phyloP scores from a whole-genome alignment of 2,113 vertebrate species.

The Xiphophorus couchianus region DNA sequence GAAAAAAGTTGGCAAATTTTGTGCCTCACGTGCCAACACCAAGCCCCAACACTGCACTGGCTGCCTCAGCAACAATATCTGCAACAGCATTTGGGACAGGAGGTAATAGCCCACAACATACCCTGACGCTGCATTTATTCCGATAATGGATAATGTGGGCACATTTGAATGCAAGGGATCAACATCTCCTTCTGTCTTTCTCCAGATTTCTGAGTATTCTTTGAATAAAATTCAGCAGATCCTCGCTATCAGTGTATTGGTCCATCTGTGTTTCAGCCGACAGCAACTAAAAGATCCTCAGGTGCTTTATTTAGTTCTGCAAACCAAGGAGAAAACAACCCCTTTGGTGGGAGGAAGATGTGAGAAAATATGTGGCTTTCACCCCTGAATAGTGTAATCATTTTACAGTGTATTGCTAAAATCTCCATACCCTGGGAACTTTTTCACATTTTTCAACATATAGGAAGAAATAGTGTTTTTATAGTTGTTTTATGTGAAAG shows the following conservation, averaged over 20 bases:
- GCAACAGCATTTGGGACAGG: slow-evolving; percentile 59
- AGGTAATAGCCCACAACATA: slow-evolving; percentile 67
- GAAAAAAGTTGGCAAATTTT: slow-evolving; percentile 49
- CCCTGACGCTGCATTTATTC: slow-evolving; percentile 62
- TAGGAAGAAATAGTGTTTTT: no score
- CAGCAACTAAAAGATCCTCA: slow-evolving; percentile 40
- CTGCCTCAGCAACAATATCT: slow-evolving; percentile 68
- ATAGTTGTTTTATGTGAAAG: no score
- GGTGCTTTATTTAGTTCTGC: slow-evolving; percentile 49
- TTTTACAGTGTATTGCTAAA: neutral
- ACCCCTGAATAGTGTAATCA: neutral
- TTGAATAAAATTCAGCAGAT: slow-evolving; percentile 3
- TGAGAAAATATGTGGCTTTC: neutral
- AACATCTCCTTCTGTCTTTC: slow-evolving; percentile 36
- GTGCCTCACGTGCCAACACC: slow-evolving; percentile 36
- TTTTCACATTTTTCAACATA: no score
- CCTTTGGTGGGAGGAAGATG: slow-evolving; percentile 31
- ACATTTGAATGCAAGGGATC: slow-evolving; percentile 54
- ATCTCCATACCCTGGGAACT: no score
- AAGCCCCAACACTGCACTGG: slow-evolving; percentile 42
- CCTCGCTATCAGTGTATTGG: slow-evolving; percentile 6
- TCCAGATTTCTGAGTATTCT: slow-evolving; percentile 41
- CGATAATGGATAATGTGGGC: slow-evolving; percentile 58
- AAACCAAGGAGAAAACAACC: slow-evolving; percentile 29
- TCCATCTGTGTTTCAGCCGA: slow-evolving; percentile 43